Percentiles rank a stretch among this genome's conserved stretches.
Conservation (phyloP, 2,888 invertebrate species). For the Leucophora obtusa region DNA sequence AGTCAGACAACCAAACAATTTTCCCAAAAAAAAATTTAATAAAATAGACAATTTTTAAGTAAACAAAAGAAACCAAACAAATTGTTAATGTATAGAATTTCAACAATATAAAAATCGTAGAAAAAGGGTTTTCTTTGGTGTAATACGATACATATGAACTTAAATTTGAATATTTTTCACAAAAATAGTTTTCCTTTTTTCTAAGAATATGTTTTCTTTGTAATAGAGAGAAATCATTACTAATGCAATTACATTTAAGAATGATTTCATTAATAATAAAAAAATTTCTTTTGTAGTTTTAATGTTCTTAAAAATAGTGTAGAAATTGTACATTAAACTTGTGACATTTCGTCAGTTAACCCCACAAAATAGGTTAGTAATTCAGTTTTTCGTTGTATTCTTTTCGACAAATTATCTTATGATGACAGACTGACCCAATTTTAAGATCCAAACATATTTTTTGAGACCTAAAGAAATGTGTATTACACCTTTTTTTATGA, state of each 20-base stretch:
- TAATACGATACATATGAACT: background rate
- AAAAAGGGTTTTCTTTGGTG: background rate
- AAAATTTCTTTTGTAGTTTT: constrained; percentile 4
- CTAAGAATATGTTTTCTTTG: background rate
- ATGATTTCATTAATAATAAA: constrained; percentile 24
- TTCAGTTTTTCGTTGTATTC: background rate
- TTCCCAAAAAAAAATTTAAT: constrained; percentile 1
- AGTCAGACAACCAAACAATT: background rate
- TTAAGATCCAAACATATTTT: background rate
- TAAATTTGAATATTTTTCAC: constrained; percentile 2
- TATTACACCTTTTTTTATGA: constrained; percentile 33
- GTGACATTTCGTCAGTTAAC: constrained; percentile 43
- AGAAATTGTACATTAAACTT: constrained; percentile 32
- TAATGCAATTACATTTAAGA: constrained; percentile 34
- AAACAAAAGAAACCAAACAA: background rate
- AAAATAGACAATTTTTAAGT: background rate
- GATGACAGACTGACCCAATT: constrained; percentile 52
- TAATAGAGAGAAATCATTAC: constrained; percentile 31
- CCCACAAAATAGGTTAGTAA: constrained; percentile 19
- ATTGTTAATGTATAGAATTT: background rate
- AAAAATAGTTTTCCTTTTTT: background rate
- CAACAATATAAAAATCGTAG: background rate
- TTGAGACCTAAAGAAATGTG: background rate
- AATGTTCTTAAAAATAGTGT: constrained; percentile 1
- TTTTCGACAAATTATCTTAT: background rate